Evolutionary conservation across 2,797 vertebrate species (phyloP).

Genomic region (Ambastaia sidthimunki): DNA sequence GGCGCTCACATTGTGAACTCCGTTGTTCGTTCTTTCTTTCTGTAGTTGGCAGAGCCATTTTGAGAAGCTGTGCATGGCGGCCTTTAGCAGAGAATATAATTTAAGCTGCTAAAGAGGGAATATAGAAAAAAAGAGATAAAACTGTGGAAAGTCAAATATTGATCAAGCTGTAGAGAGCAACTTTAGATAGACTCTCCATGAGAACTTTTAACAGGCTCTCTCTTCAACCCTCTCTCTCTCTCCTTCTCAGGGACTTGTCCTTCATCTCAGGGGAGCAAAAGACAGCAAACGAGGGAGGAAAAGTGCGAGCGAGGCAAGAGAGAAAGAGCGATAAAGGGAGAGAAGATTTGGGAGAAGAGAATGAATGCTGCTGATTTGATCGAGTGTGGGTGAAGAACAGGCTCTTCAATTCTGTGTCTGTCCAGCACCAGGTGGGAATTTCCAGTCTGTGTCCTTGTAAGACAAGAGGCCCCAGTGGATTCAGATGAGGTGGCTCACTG

Average conservation of each 20-base stretch:
- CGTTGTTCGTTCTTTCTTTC: slow-evolving; percentile 42
- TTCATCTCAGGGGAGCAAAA: slow-evolving; percentile 42
- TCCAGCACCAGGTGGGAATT: slow-evolving; percentile 55
- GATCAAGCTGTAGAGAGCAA: slow-evolving; percentile 70
- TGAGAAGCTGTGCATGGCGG: slow-evolving; percentile 66
- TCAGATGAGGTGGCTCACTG: slow-evolving; percentile 53
- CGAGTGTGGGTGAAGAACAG: slow-evolving; percentile 50
- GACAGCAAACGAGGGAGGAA: slow-evolving; percentile 22
- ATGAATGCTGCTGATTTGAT: slow-evolving; percentile 47
- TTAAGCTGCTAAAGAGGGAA: slow-evolving; percentile 70
- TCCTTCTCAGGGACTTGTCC: slow-evolving; percentile 38
- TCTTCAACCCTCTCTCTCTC: slow-evolving; percentile 55
- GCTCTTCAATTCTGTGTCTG: slow-evolving; percentile 59
- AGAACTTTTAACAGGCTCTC: slow-evolving; percentile 62
- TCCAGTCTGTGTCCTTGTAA: slow-evolving; percentile 61
- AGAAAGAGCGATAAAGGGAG: slow-evolving; percentile 31
- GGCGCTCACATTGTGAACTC: slow-evolving; percentile 39
- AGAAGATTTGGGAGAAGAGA: slow-evolving; percentile 28
- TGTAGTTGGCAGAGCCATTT: slow-evolving; percentile 53
- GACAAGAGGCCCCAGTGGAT: slow-evolving; percentile 54
- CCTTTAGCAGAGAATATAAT: slow-evolving; percentile 72
- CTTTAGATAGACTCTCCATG: slow-evolving; percentile 49
- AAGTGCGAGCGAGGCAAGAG: slow-evolving; percentile 18
- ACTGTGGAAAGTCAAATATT: slow-evolving; percentile 65
- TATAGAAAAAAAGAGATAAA: slow-evolving; percentile 53